phyloP scores from a whole-genome alignment of 1,140 invertebrate species.

The Drosophila nebulosa region DNA sequence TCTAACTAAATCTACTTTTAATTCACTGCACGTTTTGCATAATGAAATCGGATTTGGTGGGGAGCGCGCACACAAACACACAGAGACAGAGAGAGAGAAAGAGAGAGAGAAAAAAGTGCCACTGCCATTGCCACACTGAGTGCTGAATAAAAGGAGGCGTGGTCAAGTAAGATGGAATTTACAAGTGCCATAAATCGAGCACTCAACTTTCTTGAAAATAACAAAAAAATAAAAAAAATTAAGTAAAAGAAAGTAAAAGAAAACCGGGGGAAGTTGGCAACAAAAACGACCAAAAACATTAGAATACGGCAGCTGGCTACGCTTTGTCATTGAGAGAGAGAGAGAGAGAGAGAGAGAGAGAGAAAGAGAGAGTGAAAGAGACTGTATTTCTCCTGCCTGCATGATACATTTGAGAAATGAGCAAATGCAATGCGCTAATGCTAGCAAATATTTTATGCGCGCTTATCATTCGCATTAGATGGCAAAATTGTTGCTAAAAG shows the following conservation, averaged over 20 bases:
- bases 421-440: constrained; percentile 67
- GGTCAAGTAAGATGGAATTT: neutral
- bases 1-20: constrained; percentile 62
- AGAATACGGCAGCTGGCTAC: constrained; percentile 23
- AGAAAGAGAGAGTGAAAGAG: neutral
- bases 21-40: constrained; percentile 73
- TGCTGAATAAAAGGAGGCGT: constrained; percentile 12
- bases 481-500: constrained; percentile 67
- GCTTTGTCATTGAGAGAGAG: constrained; percentile 26
- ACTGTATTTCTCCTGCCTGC: constrained; percentile 1
- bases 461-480: constrained; percentile 75
- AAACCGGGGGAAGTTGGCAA: neutral
- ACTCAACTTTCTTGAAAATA: constrained; percentile 27
- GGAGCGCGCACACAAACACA: neutral
- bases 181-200: constrained; percentile 47
- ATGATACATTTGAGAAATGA: constrained; percentile 43
- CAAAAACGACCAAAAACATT: neutral
- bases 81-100: neutral
- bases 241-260: neutral
- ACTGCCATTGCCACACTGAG: neutral
- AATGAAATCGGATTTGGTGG: constrained; percentile 74
- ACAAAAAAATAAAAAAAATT: neutral
- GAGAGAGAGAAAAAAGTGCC: too few species aligned
- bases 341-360: neutral
- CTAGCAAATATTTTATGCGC: constrained; percentile 69